A percentile compares a stretch with the other conserved stretches of the same genome.
These are phyloP conservation scores for Axis porcinus DNA, from an alignment of 2,113 vertebrate species.

Conservation along the genomic window DNA sequence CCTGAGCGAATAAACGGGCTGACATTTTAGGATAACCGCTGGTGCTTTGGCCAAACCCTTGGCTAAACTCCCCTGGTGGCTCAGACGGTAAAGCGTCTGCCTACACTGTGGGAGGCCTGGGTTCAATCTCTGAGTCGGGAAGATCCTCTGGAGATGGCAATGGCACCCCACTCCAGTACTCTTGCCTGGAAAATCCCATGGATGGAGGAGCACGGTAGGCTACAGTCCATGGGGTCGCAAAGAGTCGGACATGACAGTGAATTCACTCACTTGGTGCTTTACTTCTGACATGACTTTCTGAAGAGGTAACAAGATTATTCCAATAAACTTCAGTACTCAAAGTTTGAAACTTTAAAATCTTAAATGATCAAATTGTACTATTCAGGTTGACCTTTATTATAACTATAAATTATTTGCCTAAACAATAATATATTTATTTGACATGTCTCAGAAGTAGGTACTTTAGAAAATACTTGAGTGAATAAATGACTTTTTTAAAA, in stretches of 20 bases:
- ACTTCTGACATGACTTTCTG: not conserved
- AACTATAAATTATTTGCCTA: not conserved
- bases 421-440: not conserved
- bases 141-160: no score
- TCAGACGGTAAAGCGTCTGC: no score
- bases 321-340: not conserved
- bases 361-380: not conserved
- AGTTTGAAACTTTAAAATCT: not conserved
- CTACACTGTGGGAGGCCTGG: no score
- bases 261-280: not conserved
- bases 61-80: no score
- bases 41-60: not conserved
- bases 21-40: not conserved
- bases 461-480: not conserved
- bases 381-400: not conserved
- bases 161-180: no score
- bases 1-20: not conserved
- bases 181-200: no score
- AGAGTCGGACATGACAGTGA: no score
- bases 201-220: no score
- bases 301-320: not conserved
- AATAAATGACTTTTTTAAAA: not conserved
- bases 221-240: no score
- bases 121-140: no score
- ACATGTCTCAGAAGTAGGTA: not conserved